A percentile compares a stretch with the other conserved stretches of the same genome.
Conservation (phyloP, 2,888 invertebrate species). For the Craniophora ligustri region DNA sequence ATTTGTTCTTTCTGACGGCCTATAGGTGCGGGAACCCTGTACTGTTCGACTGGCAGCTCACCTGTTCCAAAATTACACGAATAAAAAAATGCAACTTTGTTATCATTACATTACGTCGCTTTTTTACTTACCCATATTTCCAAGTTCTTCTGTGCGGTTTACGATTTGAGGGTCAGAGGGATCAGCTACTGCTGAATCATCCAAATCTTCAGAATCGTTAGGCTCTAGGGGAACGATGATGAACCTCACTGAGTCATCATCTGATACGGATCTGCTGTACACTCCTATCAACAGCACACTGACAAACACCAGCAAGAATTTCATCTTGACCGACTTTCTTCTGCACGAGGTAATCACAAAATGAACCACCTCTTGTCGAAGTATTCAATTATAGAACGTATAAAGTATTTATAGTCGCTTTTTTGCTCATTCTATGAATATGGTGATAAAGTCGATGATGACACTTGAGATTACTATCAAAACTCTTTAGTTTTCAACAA, state of each 20-base stretch:
- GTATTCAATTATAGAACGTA: conserved; percentile 1
- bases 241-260: not conserved
- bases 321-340: conserved; percentile 31
- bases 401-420: conserved; percentile 27
- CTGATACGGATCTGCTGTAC: conserved; percentile 15
- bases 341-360: not conserved
- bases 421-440: conserved; percentile 1
- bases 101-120: not conserved
- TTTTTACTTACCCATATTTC: conserved; percentile 7
- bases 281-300: conserved; percentile 17
- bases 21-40: not conserved
- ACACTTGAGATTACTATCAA: conserved; percentile 12
- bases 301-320: conserved; percentile 19
- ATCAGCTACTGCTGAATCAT: not conserved
- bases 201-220: not conserved
- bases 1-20: not conserved
- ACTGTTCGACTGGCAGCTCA: not conserved
- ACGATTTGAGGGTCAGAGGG: too few species aligned
- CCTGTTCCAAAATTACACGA: not conserved
- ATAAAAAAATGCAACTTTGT: not conserved
- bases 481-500: conserved; percentile 1
- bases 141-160: too few species aligned
- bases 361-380: not conserved
- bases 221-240: not conserved
- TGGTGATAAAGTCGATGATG: conserved; percentile 3